phyloP scores from a whole-genome alignment of 2,888 invertebrate genomes.

The Lucinisca nassula region DNA sequence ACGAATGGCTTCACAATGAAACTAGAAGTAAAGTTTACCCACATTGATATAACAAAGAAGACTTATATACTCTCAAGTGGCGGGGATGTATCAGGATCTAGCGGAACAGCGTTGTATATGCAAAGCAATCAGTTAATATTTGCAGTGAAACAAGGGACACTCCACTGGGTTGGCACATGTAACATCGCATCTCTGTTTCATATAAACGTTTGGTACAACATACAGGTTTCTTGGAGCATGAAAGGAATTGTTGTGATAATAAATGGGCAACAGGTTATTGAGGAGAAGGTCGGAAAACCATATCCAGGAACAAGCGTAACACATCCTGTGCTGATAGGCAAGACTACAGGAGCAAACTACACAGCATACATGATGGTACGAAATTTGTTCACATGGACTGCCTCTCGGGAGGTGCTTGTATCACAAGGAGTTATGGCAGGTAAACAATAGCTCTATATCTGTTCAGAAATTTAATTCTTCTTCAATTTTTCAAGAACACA shows the following conservation, averaged over 20 bases:
- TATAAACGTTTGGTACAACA: conserved; percentile 62
- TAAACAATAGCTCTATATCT: too few species aligned
- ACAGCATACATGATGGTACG: conserved; percentile 70
- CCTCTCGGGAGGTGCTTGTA: conserved; percentile 67
- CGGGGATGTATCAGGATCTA: conserved; percentile 65
- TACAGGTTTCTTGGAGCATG: conserved; percentile 69
- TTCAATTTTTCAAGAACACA: too few species aligned
- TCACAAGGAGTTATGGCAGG: conserved; percentile 60
- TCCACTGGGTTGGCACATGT: conserved; percentile 63
- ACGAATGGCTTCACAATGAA: conserved; percentile 74
- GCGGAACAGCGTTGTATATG: conserved; percentile 74
- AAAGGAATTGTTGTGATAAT: conserved; percentile 64
- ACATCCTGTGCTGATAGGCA: conserved; percentile 70
- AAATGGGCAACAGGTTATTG: conserved; percentile 65
- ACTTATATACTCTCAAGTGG: conserved; percentile 78
- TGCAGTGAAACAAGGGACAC: conserved; percentile 69
- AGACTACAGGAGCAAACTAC: conserved; percentile 58
- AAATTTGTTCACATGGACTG: conserved; percentile 74
- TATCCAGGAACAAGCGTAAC: conserved; percentile 51
- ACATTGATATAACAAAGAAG: conserved; percentile 65
- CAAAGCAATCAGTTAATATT: conserved; percentile 69
- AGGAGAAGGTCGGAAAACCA: conserved; percentile 33
- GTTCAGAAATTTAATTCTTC: too few species aligned
- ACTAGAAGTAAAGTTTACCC: conserved; percentile 70
- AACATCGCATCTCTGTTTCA: conserved; percentile 51